These are phyloP conservation scores for Melanerpes aurifrons DNA, from an alignment of 2,113 vertebrate genomes.

Conservation along the genomic window DNA sequence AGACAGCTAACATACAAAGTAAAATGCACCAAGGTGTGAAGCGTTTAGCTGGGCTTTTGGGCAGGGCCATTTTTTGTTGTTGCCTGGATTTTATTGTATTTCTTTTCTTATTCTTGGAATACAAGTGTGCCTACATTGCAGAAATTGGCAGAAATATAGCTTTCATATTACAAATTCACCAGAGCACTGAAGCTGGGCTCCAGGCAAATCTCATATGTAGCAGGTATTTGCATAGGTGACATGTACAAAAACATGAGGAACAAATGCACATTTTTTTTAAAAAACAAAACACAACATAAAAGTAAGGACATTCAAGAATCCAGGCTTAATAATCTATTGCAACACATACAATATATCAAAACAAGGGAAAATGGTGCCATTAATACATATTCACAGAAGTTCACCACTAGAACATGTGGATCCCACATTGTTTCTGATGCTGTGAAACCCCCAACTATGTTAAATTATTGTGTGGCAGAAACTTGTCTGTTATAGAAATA, in stretches of 20 bases:
- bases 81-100: neutral
- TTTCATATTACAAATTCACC: neutral
- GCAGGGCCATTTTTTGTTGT: neutral
- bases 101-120: neutral
- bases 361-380: neutral
- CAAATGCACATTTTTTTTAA: neutral
- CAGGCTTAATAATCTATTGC: neutral
- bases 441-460: neutral
- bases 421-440: neutral
- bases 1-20: neutral
- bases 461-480: neutral
- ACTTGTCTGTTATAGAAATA: neutral
- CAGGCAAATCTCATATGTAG: conserved; percentile 3
- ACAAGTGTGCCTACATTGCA: neutral
- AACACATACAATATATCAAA: neutral
- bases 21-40: neutral
- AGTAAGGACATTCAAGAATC: neutral
- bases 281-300: neutral
- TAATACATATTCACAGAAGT: neutral
- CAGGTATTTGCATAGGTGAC: neutral
- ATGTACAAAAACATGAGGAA: neutral
- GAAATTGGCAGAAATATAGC: neutral
- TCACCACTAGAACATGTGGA: neutral
- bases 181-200: neutral
- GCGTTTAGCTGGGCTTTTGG: neutral